Evolutionary conservation across 2,888 invertebrate species (phyloP), one percentile per base, ranked within the genome.

Genomic region (Heliconius cydno): DNA sequence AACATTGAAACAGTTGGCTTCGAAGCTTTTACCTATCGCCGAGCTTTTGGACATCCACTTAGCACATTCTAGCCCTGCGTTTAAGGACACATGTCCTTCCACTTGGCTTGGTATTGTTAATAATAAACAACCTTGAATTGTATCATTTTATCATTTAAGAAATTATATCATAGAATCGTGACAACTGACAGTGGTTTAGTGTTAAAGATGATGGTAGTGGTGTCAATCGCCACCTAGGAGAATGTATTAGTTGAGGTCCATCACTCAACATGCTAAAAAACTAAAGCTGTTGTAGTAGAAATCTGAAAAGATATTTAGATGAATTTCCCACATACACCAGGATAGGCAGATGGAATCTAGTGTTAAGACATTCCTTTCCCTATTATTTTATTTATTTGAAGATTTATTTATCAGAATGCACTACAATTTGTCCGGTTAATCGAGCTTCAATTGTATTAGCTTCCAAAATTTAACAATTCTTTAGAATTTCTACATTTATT

Each of bases 31-130:
- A 79, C 94, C 94, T 0, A 85, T 91, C 0, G 89, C 93, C 0
- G 94, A 94, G 25, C 86, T 94, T 6, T 83, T 94, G 79, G 94
- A 94, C 80, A 83, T 93, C 12, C 94, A 94, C 83, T 85, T 94
- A 74, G 90, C 92, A 0, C 92, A 94, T 85, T 90, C 88, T 82
- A 94, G 94, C 80, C 90, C 93, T 0, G 92, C 90, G 0, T 94
- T 94, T 82, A 92, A 91, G 79, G 93, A 94, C 83, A 88, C 90
- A 72, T 92, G 92, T 68, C 93, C 94, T 0, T 81, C 88, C 0
- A 92, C 92, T 0, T 94, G 94, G 94, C 86, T 94, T 0, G 92
- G 91, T 0, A 94, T 94, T 30, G 93, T 94, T 46, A 93, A 93
- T 85, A 92, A 91, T 90, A 93, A 93, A 90, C 86, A 88, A 79